Evolutionary conservation across 2,797 vertebrate species (phyloP), one percentile per base, ranked within the genome.

Genomic region (Erpetoichthys calabaricus): DNA sequence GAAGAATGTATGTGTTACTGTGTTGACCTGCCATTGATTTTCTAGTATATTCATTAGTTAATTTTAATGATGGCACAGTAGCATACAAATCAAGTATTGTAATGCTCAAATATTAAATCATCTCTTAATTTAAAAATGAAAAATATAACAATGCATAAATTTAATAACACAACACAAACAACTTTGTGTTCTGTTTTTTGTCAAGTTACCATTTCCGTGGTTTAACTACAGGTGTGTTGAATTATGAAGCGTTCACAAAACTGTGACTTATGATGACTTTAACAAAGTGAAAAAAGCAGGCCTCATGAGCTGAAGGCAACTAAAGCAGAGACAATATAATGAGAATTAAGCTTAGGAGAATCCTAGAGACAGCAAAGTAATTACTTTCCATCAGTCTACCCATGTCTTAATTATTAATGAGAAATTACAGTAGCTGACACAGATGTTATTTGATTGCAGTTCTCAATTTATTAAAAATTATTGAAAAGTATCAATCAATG

Each of bases 131-230:
- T 53, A 44, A 47, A 5, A 25, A 6, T 7, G 47, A 47, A 44
- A 60, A 50, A 57, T 47, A 44, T 57, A 58, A 51, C 25, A 41
- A 5, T 47, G 5, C 5, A 53, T 51, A 47, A 58, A 58, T 53
- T 57, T n/a, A 45, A 58, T 45, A 42, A 52, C 43, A 42, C n/a
- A 42, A 54, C 9, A n/a, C 51, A 42, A 43, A 64, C 45, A 10
- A 45, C 62, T 55, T 45, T 44, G 43, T 44, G 56, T 8, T 47
- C 54, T 58, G 67, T 61, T 67, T 66, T 56, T 53, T 54, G 10
- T 42, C 6, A 4, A 8, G 8, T 7, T 42, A 42, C 42, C 53
- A 54, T 8, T 42, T 41, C 41, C 44, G 43, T 44, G 42, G 44
- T 42, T 42, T 54, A 41, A 8, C 41, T 54, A 54, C 6, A 54